Conservation (phyloP, 2,888 invertebrate species). For the Spilarctia lutea region DNA sequence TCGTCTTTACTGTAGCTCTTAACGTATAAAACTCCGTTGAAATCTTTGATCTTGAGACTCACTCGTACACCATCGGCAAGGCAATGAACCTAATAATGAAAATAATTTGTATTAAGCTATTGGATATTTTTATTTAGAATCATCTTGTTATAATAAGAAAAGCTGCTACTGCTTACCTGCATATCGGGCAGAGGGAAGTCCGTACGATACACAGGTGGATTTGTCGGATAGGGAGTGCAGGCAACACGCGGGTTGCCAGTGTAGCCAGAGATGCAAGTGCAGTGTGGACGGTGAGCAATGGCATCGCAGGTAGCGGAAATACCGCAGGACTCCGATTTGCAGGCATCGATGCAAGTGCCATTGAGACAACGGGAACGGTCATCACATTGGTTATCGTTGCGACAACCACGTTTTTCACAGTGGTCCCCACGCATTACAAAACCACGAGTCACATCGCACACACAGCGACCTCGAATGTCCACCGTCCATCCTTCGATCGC, state of each 20-base stretch:
- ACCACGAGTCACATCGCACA: conserved; percentile 93
- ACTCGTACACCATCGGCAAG: conserved; percentile 97
- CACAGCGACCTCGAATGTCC: conserved; percentile 92
- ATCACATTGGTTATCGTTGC: conserved; percentile 91
- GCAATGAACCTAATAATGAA: conserved; percentile 89
- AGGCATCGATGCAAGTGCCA: conserved; percentile 93
- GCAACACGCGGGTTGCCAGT: conserved; percentile 91
- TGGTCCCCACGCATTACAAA: conserved; percentile 92
- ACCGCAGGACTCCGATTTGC: conserved; percentile 91
- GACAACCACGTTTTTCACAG: conserved; percentile 92
- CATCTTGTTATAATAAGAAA: background rate
- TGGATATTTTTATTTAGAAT: background rate
- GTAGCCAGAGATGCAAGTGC: conserved; percentile 92
- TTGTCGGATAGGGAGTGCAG: conserved; percentile 88
- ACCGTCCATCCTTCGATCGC: conserved; percentile 91
- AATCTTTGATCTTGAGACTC: conserved; percentile 92
- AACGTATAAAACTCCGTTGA: conserved; percentile 96
- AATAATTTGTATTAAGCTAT: background rate
- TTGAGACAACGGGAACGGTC: conserved; percentile 92
- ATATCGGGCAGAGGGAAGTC: conserved; percentile 95
- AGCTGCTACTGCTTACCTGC: conserved; percentile 72
- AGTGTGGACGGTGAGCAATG: conserved; percentile 91
- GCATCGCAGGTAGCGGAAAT: conserved; percentile 92
- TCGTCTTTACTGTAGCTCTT: conserved; percentile 98
- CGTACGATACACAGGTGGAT: conserved; percentile 85